phyloP scores from a whole-genome alignment of 2,113 vertebrate species.

The Siniperca chuatsi region DNA sequence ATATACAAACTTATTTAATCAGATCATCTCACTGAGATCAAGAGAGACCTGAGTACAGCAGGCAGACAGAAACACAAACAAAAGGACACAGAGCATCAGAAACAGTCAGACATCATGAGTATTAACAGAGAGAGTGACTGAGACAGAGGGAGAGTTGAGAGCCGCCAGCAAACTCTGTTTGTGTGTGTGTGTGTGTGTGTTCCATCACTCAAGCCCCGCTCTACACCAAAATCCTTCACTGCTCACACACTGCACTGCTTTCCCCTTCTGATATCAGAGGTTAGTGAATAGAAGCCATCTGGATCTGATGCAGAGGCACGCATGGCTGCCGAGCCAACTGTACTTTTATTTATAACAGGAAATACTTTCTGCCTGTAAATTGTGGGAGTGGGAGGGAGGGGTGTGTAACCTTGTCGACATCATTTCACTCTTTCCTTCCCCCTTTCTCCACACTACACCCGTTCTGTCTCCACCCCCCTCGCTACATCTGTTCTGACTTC shows the following conservation, averaged over 20 bases:
- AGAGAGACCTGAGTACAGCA: too few species aligned
- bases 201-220: constrained; percentile 15
- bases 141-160: constrained; percentile 19
- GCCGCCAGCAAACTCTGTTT: constrained; percentile 29
- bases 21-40: too few species aligned
- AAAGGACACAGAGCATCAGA: too few species aligned
- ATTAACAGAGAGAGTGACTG: constrained; percentile 27
- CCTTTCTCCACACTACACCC: neutral
- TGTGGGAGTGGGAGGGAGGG: neutral
- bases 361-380: constrained; percentile 60
- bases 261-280: constrained; percentile 36
- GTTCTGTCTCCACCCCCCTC: neutral
- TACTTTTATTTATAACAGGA: constrained; percentile 72
- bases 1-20: too few species aligned
- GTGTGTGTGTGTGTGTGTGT: neutral
- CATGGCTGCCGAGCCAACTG: constrained; percentile 38
- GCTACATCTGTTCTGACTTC: constrained; percentile 47
- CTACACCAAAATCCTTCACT: neutral
- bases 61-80: too few species aligned
- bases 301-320: constrained; percentile 54
- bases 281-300: constrained; percentile 72
- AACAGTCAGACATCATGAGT: constrained; percentile 5
- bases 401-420: constrained; percentile 9
- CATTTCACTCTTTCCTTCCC: neutral
- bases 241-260: neutral